Conservation (phyloP, 2,113 vertebrate genomes). For the Chaetodon auriga region DNA sequence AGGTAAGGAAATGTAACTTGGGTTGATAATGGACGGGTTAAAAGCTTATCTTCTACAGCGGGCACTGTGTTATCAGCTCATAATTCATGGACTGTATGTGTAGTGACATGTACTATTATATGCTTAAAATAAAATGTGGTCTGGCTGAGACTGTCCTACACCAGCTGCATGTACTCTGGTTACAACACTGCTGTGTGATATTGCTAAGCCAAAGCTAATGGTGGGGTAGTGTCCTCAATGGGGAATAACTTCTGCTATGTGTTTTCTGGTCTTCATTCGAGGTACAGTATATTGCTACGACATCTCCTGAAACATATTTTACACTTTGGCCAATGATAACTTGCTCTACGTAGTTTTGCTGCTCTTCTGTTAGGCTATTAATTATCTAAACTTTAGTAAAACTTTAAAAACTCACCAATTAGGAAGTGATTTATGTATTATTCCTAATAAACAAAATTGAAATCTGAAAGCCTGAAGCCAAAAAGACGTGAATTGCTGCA, state of each 20-base stretch:
- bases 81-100: not conserved
- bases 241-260: constrained; percentile 3
- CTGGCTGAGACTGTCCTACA: constrained; percentile 20
- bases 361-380: not conserved
- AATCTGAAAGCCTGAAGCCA: constrained; percentile 10
- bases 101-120: not conserved
- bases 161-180: not conserved
- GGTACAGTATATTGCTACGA: not conserved
- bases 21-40: not conserved
- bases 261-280: not conserved
- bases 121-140: not conserved
- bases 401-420: not conserved
- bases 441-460: not conserved
- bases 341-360: not conserved
- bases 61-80: not conserved
- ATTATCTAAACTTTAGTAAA: not conserved
- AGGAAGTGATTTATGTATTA: not conserved
- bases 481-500: not conserved
- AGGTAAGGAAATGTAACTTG: not conserved
- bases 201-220: constrained; percentile 31
- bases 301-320: not conserved
- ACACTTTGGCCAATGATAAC: not conserved
- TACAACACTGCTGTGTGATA: constrained; percentile 31
- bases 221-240: constrained; percentile 30
- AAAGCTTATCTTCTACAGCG: not conserved